These are phyloP conservation scores for Myrmophylax atrothorax DNA, from an alignment of 2,113 vertebrate species.

Conservation along the genomic window DNA sequence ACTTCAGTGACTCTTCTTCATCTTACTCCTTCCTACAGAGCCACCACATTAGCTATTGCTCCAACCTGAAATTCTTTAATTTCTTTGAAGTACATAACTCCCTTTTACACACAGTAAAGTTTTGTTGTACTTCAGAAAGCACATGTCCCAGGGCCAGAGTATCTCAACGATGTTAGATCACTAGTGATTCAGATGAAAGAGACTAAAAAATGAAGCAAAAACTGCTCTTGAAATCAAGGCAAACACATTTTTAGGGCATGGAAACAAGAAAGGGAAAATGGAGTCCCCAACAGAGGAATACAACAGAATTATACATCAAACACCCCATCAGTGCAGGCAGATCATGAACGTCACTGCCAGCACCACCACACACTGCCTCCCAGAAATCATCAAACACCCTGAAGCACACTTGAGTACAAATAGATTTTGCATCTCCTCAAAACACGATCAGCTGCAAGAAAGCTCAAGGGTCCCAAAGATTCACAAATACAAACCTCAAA, in stretches of 20 bases:
- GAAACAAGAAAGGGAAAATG: background rate
- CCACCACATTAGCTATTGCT: background rate
- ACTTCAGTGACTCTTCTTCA: background rate
- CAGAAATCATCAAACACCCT: background rate
- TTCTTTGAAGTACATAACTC: background rate
- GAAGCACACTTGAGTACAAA: background rate
- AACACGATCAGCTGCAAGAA: background rate
- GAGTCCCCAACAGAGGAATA: background rate
- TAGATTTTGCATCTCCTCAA: background rate
- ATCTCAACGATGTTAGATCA: background rate
- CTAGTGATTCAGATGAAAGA: background rate
- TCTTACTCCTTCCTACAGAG: background rate
- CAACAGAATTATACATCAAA: background rate
- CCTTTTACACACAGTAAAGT: background rate
- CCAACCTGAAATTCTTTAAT: background rate
- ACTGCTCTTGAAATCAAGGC: background rate
- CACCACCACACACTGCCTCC: background rate
- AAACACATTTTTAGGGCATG: background rate
- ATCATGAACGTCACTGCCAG: background rate
- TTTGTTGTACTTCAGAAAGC: background rate
- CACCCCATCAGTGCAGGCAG: background rate
- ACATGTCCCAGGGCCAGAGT: background rate
- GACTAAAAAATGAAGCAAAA: background rate
- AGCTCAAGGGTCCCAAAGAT: background rate
- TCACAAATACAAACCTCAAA: background rate